phyloP scores from a whole-genome alignment of 2,888 invertebrate genomes.

The Argyresthia goedartella region DNA sequence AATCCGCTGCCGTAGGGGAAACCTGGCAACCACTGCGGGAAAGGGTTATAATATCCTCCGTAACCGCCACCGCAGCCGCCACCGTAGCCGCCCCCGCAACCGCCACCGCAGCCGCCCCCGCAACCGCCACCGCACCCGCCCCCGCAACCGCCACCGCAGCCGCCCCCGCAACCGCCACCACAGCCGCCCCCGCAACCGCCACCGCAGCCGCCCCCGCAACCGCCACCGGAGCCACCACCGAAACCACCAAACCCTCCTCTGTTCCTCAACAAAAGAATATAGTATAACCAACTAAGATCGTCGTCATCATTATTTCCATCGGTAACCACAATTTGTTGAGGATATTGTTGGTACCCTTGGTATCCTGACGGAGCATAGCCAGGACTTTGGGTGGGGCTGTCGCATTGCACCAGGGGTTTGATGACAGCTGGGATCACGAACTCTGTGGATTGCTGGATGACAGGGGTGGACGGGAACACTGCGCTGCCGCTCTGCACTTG shows the following conservation, averaged over 20 bases:
- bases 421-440: conserved; percentile 36
- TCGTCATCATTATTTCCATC: conserved; percentile 23
- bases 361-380: conserved; percentile 11
- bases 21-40: background rate
- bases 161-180: conserved; percentile 1
- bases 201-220: conserved; percentile 14
- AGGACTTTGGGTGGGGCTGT: background rate
- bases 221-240: conserved; percentile 11
- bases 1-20: no score
- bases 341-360: background rate
- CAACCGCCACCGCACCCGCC: conserved; percentile 2
- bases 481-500: background rate
- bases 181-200: conserved; percentile 5
- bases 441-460: conserved; percentile 17
- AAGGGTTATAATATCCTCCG: background rate
- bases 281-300: conserved; percentile 25
- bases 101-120: conserved; percentile 15
- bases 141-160: background rate
- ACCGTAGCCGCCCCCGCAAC: conserved; percentile 11
- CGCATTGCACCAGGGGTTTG: conserved; percentile 24
- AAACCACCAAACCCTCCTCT: conserved; percentile 4
- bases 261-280: conserved; percentile 33
- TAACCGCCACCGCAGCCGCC: background rate
- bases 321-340: conserved; percentile 22
- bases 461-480: background rate